Conservation (phyloP, 2,888 invertebrate genomes). For the Andrena hattorfiana region DNA sequence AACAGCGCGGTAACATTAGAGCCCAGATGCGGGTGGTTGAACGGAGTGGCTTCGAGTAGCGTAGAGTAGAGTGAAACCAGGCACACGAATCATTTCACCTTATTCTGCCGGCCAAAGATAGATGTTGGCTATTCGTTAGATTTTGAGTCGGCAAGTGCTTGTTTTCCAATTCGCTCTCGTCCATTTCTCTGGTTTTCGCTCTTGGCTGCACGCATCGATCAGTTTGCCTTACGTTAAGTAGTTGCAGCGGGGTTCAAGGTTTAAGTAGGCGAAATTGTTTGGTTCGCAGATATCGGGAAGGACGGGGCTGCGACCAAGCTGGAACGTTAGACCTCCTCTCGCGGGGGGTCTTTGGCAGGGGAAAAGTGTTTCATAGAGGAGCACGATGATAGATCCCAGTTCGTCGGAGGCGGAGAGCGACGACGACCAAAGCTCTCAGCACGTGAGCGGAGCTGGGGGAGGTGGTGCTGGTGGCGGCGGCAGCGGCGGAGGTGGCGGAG, state of each 20-base stretch:
- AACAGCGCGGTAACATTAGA: slow-evolving; percentile 33
- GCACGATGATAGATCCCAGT: slow-evolving; percentile 96
- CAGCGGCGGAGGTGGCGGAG: background rate
- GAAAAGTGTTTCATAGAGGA: slow-evolving; percentile 37
- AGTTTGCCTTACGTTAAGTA: no score
- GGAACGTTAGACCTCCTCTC: slow-evolving; percentile 60
- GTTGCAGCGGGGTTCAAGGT: no score
- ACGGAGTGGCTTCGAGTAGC: background rate
- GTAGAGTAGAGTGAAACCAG: background rate
- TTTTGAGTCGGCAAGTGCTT: no score
- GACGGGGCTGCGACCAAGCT: slow-evolving; percentile 65
- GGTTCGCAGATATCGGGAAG: slow-evolving; percentile 8
- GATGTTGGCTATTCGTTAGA: no score
- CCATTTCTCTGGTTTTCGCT: no score
- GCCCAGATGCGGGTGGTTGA: slow-evolving; percentile 56
- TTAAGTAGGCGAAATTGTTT: background rate
- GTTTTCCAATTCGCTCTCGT: no score
- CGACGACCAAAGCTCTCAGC: slow-evolving; percentile 91
- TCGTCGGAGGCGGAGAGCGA: slow-evolving; percentile 98
- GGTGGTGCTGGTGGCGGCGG: slow-evolving; percentile 55
- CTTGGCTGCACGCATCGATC: no score
- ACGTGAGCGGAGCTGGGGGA: slow-evolving; percentile 76
- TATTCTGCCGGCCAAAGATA: background rate
- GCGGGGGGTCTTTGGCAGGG: slow-evolving; percentile 49
- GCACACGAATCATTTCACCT: background rate